phyloP scores from a whole-genome alignment of 1,140 invertebrate species.

The Phymastichus coffea region DNA sequence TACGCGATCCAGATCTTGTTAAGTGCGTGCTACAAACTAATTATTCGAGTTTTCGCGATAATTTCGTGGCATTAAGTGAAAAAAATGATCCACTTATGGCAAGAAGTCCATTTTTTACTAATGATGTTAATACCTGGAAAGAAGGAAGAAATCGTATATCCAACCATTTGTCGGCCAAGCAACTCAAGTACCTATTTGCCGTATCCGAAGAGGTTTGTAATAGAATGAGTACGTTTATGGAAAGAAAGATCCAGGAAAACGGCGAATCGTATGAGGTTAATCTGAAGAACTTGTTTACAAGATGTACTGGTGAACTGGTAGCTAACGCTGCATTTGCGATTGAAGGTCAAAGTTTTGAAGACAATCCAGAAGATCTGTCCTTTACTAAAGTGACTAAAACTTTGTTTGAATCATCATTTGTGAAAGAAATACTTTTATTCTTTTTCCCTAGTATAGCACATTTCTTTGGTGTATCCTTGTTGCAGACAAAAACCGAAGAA shows the following conservation, averaged over 20 bases:
- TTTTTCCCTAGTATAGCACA: not conserved
- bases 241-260: not conserved
- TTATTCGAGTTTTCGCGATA: slow-evolving; percentile 37
- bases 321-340: slow-evolving; percentile 56
- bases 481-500: not conserved
- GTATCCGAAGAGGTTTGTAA: not conserved
- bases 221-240: not conserved
- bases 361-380: not conserved
- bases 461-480: not conserved
- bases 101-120: slow-evolving; percentile 39
- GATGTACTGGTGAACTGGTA: slow-evolving; percentile 56
- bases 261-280: slow-evolving; percentile 30
- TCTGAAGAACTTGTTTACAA: slow-evolving; percentile 43
- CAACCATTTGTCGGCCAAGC: not conserved
- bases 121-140: slow-evolving; percentile 31
- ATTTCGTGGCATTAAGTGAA: slow-evolving; percentile 10
- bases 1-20: slow-evolving; percentile 40
- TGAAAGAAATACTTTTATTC: not conserved
- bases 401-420: slow-evolving; percentile 22
- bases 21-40: slow-evolving; percentile 39
- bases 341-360: slow-evolving; percentile 32
- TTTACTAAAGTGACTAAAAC: slow-evolving; percentile 30
- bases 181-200: not conserved
- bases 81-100: slow-evolving; percentile 30
- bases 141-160: not conserved